Conservation (phyloP, 2,888 invertebrate species). For the Xylota segnis region DNA sequence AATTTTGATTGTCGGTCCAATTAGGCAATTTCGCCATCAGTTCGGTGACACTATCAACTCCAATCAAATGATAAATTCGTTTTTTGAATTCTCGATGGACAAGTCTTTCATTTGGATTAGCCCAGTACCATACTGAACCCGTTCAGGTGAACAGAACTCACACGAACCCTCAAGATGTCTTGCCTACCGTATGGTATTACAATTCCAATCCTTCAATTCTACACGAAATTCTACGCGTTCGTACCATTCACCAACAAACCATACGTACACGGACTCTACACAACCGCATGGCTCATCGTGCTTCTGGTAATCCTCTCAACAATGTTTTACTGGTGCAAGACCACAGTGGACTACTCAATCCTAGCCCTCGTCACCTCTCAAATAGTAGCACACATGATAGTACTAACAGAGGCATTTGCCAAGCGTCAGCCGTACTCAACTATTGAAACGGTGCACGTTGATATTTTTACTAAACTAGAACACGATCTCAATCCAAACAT, state of each 20-base stretch:
- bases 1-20: slow-evolving; percentile 8
- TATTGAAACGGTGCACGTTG: slow-evolving; percentile 26
- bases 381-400: slow-evolving; percentile 48
- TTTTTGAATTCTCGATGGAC: background rate
- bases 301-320: slow-evolving; percentile 27
- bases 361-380: slow-evolving; percentile 21
- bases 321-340: slow-evolving; percentile 57
- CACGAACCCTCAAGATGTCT: background rate
- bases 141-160: background rate
- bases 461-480: slow-evolving; percentile 9
- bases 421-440: slow-evolving; percentile 44
- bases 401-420: slow-evolving; percentile 69
- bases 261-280: background rate
- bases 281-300: slow-evolving; percentile 31
- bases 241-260: slow-evolving; percentile 13
- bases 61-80: slow-evolving; percentile 1
- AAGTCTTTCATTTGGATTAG: background rate
- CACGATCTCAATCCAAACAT: background rate
- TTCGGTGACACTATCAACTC: slow-evolving; percentile 13
- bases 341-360: slow-evolving; percentile 28
- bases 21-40: slow-evolving; percentile 40
- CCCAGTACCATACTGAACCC: too few relatives aligned
- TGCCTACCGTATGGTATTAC: background rate
- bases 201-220: background rate
- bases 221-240: slow-evolving; percentile 27